These are phyloP conservation scores for Chymomyza costata DNA, from an alignment of 1,140 invertebrate genomes.

Conservation along the genomic window DNA sequence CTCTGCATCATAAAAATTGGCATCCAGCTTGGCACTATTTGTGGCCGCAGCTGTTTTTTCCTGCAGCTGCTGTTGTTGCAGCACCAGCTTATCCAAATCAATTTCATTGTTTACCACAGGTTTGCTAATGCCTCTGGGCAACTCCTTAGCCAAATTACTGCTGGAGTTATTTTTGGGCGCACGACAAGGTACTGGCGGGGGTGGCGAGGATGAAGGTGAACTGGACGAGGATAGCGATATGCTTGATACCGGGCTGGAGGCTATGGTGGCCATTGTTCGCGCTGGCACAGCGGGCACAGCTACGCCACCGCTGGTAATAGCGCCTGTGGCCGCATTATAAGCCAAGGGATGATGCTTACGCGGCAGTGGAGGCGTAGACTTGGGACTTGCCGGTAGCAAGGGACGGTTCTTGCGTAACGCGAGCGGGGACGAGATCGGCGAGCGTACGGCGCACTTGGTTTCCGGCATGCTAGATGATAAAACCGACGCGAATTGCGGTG, in stretches of 20 bases:
- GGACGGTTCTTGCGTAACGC: conserved; percentile 57
- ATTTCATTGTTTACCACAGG: conserved; percentile 41
- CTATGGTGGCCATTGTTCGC: conserved; percentile 49
- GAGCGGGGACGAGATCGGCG: conserved; percentile 61
- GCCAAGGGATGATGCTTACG: conserved; percentile 62
- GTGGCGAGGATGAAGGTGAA: conserved; percentile 63
- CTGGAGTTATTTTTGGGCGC: conserved; percentile 44
- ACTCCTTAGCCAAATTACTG: conserved; percentile 8
- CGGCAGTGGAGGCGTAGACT: conserved; percentile 64
- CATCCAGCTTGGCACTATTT: conserved; percentile 59
- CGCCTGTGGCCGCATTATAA: conserved; percentile 59
- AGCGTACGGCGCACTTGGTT: conserved; percentile 50
- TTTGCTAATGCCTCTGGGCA: not conserved
- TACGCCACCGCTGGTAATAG: conserved; percentile 36
- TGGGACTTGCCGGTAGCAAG: conserved; percentile 53
- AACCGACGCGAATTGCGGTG: conserved; percentile 65
- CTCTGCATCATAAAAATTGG: conserved; percentile 72
- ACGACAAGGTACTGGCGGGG: conserved; percentile 58
- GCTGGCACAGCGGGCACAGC: conserved; percentile 39
- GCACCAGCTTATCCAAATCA: conserved; percentile 57
- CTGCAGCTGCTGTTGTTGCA: conserved; percentile 63
- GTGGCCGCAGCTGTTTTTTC: conserved; percentile 59
- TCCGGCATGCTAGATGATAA: conserved; percentile 57
- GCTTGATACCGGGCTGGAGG: conserved; percentile 58
- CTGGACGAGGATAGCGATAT: conserved; percentile 67